phyloP scores from a whole-genome alignment of 2,888 invertebrate species.

The Drosophila merina region DNA sequence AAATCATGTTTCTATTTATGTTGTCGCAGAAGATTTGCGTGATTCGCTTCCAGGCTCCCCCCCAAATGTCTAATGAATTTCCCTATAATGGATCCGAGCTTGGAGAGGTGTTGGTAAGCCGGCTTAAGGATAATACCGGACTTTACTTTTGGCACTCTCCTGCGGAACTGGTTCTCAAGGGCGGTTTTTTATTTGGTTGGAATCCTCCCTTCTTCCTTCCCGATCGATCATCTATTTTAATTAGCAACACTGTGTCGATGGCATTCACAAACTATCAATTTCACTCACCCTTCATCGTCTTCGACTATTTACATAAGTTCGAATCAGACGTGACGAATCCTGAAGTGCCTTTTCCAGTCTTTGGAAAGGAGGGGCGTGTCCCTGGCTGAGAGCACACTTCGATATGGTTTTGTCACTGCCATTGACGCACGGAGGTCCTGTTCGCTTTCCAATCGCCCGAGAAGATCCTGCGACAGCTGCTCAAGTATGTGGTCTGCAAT shows the following conservation, averaged over 20 bases:
- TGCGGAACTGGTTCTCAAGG: slow-evolving; percentile 65
- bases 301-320: slow-evolving; percentile 66
- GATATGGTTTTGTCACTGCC: slow-evolving; percentile 60
- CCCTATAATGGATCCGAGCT: slow-evolving; percentile 36
- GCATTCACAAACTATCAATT: slow-evolving; percentile 79
- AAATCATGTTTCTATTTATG: slow-evolving; percentile 83
- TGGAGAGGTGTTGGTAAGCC: slow-evolving; percentile 72
- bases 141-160: slow-evolving; percentile 41
- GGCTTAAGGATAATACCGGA: slow-evolving; percentile 60
- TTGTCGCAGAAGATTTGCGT: slow-evolving; percentile 82
- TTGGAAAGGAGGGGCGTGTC: slow-evolving; percentile 55
- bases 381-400: slow-evolving; percentile 53
- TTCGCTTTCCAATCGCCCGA: slow-evolving; percentile 35
- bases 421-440: slow-evolving; percentile 14
- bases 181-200: slow-evolving; percentile 55
- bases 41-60: slow-evolving; percentile 17
- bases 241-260: slow-evolving; percentile 78
- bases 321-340: slow-evolving; percentile 75
- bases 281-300: slow-evolving; percentile 66
- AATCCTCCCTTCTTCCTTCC: slow-evolving; percentile 34
- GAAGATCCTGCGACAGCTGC: slow-evolving; percentile 61
- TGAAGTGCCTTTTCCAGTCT: slow-evolving; percentile 60
- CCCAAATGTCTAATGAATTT: slow-evolving; percentile 25
- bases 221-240: slow-evolving; percentile 78
- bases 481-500: slow-evolving; percentile 61